Percentiles rank a stretch among this genome's conserved stretches.
Conservation (phyloP, 2,888 invertebrate genomes). For the Pristionchus maxplancki region DNA sequence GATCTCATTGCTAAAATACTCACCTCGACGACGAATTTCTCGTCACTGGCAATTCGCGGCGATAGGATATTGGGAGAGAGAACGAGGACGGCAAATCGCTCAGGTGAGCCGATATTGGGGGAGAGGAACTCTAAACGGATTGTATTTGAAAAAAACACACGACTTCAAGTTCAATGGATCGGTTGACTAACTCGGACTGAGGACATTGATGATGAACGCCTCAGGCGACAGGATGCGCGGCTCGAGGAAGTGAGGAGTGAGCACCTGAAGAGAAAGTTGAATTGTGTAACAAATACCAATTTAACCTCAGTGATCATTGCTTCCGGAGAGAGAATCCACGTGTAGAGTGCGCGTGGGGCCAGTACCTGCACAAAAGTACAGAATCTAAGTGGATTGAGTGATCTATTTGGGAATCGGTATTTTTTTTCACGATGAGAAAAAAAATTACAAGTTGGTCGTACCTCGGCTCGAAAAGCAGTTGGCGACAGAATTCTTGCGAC, state of each 20-base stretch:
- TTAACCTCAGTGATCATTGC: conserved; percentile 63
- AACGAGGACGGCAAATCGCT: conserved; percentile 66
- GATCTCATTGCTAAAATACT: no score
- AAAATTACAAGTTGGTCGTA: conserved; percentile 12
- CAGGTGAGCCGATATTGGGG: conserved; percentile 67
- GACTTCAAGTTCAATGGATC: not conserved
- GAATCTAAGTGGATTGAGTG: no score
- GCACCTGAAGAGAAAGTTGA: not conserved
- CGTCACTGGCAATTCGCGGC: conserved; percentile 67
- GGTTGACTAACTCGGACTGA: conserved; percentile 66
- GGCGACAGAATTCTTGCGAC: conserved; percentile 71
- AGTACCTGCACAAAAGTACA: no score
- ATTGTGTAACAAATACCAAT: no score
- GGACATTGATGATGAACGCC: conserved; percentile 69
- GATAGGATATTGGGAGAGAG: conserved; percentile 72
- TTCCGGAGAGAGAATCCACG: conserved; percentile 73
- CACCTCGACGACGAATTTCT: conserved; percentile 68
- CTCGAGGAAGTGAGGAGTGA: conserved; percentile 70
- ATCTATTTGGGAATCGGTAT: no score
- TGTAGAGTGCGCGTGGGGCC: conserved; percentile 70
- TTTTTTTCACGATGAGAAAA: not conserved
- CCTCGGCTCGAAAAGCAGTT: conserved; percentile 70
- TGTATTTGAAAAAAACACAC: no score
- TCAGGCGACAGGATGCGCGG: conserved; percentile 71
- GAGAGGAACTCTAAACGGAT: conserved; percentile 56